phyloP scores from a whole-genome alignment of 2,797 vertebrate species.

The Onychomys leucogaster region DNA sequence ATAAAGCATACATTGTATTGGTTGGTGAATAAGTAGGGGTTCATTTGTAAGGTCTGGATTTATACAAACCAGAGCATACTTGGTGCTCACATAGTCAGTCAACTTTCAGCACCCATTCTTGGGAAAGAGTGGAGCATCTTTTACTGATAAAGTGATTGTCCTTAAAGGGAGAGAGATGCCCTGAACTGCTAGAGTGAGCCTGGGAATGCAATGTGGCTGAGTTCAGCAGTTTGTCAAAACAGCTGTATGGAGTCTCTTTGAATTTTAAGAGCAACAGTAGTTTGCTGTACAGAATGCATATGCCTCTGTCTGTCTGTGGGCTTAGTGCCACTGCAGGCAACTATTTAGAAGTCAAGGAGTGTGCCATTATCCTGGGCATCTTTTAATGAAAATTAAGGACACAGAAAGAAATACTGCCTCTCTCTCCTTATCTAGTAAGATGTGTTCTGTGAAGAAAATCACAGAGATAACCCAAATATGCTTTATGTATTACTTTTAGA shows the following conservation, averaged over 20 bases:
- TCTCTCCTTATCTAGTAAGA: not conserved
- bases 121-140: not conserved
- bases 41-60: not conserved
- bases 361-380: not conserved
- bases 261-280: conserved; percentile 41
- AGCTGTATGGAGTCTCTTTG: not conserved
- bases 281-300: not conserved
- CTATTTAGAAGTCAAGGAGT: conserved; percentile 4
- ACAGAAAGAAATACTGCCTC: not conserved
- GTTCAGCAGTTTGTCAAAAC: not conserved
- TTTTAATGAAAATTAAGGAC: not conserved
- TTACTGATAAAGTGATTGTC: not conserved
- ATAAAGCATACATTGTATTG: not conserved
- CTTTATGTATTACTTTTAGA: not conserved
- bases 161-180: not conserved
- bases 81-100: not conserved
- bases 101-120: not conserved
- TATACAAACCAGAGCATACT: not conserved
- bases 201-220: not conserved
- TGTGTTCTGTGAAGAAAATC: not conserved
- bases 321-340: conserved; percentile 14
- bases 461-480: not conserved
- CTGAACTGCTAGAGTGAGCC: not conserved
- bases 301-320: conserved; percentile 33
- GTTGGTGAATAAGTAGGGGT: not conserved